phyloP scores from a whole-genome alignment of 2,888 invertebrate genomes.

The Bugulina stolonifera region DNA sequence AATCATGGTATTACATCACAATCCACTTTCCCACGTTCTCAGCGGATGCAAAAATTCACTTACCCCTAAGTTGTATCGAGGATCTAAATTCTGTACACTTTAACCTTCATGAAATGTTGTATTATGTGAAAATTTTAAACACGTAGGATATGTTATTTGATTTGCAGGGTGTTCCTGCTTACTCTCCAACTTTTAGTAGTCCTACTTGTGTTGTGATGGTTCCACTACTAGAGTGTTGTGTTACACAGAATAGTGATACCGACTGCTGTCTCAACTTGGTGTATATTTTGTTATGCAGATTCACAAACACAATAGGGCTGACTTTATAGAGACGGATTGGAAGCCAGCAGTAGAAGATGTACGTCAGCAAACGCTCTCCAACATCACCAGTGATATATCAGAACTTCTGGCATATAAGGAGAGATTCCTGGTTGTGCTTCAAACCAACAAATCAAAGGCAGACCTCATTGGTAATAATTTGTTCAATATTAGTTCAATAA shows the following conservation, averaged over 20 bases:
- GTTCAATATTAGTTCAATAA: no score
- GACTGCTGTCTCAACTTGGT: not conserved
- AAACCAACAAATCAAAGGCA: constrained; percentile 16
- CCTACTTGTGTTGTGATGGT: no score
- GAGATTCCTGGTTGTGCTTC: constrained; percentile 8
- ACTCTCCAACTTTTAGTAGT: no score
- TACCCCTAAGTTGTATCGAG: no score
- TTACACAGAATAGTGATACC: not conserved
- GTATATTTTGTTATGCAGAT: constrained; percentile 36
- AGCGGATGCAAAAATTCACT: no score
- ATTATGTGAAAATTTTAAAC: no score
- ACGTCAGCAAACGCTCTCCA: constrained; percentile 37
- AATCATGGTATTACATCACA: no score
- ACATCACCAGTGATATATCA: not conserved
- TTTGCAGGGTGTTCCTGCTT: no score
- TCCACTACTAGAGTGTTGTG: not conserved
- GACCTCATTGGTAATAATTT: not conserved
- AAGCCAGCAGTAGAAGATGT: constrained; percentile 55
- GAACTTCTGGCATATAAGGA: not conserved
- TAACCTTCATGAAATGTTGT: no score
- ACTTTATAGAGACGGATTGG: constrained; percentile 58
- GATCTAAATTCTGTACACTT: no score
- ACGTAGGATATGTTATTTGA: no score
- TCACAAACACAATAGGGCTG: constrained; percentile 55
- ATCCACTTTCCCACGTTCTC: no score